Conservation (phyloP, 2,888 invertebrate genomes). For the Deilephila porcellus region DNA sequence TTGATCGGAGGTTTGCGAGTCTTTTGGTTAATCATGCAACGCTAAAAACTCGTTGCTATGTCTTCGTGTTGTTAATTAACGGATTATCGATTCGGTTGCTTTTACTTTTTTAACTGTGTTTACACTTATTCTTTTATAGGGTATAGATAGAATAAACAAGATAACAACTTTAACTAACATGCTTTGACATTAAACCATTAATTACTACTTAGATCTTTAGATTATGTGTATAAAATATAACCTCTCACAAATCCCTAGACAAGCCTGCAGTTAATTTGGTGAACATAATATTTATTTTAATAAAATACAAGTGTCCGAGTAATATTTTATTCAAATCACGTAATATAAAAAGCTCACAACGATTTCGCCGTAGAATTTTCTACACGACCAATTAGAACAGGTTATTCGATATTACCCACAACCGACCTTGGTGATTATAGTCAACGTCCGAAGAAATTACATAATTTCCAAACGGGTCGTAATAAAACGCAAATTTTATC, state of each 20-base stretch:
- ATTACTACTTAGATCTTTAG: no score
- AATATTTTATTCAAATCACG: conserved; percentile 2
- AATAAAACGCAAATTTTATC: conserved; percentile 46
- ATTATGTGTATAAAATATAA: no score
- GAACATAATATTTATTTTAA: neutral
- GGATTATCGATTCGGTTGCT: neutral
- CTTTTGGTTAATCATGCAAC: neutral
- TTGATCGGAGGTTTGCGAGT: neutral
- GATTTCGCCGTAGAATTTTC: conserved; percentile 28
- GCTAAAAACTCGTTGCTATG: conserved; percentile 3
- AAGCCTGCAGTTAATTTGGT: neutral
- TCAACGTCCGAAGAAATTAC: conserved; percentile 67
- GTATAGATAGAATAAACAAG: neutral
- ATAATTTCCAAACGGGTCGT: conserved; percentile 63
- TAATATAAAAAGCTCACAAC: conserved; percentile 25
- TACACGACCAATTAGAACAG: conserved; percentile 51
- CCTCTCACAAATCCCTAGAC: neutral
- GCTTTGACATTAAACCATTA: no score
- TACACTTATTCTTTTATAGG: neutral
- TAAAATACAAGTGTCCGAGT: neutral
- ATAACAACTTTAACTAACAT: no score
- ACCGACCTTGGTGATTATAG: conserved; percentile 63
- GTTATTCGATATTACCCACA: conserved; percentile 58
- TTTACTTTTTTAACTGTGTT: neutral
- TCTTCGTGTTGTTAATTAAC: neutral